Percentiles rank a stretch among this genome's conserved stretches.
These are phyloP conservation scores for Epizoanthus rinbou DNA, from an alignment of 92 coral and sea anemone genomes.

Conservation along the genomic window DNA sequence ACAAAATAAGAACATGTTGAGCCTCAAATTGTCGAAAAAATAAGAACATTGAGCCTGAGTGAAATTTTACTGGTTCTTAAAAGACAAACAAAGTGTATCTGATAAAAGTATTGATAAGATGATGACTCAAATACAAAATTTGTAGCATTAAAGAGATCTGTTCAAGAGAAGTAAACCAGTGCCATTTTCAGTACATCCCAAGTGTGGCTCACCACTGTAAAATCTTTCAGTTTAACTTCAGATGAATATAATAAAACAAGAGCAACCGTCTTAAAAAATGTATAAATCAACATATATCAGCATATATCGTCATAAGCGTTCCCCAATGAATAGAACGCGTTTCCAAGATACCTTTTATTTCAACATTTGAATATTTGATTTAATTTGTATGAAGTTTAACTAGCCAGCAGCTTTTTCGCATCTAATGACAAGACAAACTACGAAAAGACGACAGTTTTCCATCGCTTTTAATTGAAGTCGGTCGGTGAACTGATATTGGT, in stretches of 20 bases:
- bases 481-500: not conserved
- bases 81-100: too few relatives aligned
- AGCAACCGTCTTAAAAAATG: not conserved
- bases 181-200: too few relatives aligned
- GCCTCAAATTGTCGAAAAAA: too few relatives aligned
- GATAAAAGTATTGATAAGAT: too few relatives aligned
- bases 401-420: not conserved
- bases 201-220: not conserved
- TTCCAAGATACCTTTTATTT: conserved; percentile 19
- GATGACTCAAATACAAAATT: too few relatives aligned
- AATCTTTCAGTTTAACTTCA: not conserved
- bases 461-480: not conserved
- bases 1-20: too few relatives aligned
- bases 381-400: conserved; percentile 1
- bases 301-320: conserved; percentile 1
- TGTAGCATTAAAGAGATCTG: too few relatives aligned
- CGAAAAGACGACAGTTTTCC: not conserved
- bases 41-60: too few relatives aligned
- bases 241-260: not conserved
- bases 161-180: too few relatives aligned
- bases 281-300: conserved; percentile 15
- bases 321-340: conserved; percentile 3
- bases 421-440: not conserved
- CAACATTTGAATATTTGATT: not conserved
- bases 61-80: too few relatives aligned